Conservation (phyloP, 2,888 invertebrate species). For the Stratiomys singularior region DNA sequence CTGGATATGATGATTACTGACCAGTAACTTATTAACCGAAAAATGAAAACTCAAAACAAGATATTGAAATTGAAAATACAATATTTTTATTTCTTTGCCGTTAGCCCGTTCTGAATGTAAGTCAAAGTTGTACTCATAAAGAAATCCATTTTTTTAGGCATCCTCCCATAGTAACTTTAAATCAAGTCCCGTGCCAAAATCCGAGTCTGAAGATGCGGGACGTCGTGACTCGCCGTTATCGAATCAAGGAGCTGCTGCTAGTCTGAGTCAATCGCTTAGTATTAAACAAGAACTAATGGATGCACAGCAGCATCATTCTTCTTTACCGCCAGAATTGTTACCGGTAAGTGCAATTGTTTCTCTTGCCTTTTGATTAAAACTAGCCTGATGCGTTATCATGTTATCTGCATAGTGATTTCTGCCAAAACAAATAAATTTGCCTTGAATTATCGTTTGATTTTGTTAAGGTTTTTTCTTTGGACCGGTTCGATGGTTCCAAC, state of each 20-base stretch:
- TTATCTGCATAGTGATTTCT: not conserved
- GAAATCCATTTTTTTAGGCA: conserved; percentile 67
- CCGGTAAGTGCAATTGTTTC: conserved; percentile 61
- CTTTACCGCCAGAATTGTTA: conserved; percentile 64
- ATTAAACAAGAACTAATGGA: conserved; percentile 66
- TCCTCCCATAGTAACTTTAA: conserved; percentile 74
- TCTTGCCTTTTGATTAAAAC: conserved; percentile 38
- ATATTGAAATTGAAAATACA: too few relatives aligned
- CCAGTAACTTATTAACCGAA: too few relatives aligned
- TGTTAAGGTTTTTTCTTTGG: conserved; percentile 68
- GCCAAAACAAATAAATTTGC: conserved; percentile 4
- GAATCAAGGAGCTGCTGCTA: conserved; percentile 60
- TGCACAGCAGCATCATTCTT: conserved; percentile 64
- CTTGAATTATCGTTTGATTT: conserved; percentile 54
- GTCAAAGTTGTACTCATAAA: too few relatives aligned
- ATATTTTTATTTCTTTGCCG: too few relatives aligned
- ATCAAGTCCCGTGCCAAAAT: conserved; percentile 74
- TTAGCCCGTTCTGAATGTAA: too few relatives aligned
- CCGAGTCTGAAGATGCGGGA: conserved; percentile 65
- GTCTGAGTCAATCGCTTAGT: conserved; percentile 65
- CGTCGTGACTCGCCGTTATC: conserved; percentile 65
- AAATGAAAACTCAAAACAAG: too few relatives aligned
- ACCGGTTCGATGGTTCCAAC: conserved; percentile 67
- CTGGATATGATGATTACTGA: too few relatives aligned
- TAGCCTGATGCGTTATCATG: not conserved